Conservation (phyloP, 2,113 vertebrate genomes). For the Pachycephala philippinensis region DNA sequence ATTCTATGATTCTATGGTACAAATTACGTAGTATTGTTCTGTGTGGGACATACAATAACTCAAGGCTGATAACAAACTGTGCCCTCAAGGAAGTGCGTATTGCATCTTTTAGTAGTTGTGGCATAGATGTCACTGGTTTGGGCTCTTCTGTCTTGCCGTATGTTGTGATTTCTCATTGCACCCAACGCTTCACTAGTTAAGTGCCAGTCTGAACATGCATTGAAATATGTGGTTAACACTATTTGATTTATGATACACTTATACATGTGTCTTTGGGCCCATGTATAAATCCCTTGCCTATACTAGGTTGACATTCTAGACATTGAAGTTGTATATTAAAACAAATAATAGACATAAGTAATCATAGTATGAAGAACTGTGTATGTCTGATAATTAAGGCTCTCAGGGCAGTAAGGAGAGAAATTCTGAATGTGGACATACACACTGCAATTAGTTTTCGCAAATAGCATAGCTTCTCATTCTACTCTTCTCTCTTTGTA, state of each 20-base stretch:
- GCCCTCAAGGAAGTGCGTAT: background rate
- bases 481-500: background rate
- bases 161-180: background rate
- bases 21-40: background rate
- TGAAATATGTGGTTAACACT: background rate
- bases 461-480: background rate
- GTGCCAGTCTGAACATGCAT: background rate
- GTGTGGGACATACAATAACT: background rate
- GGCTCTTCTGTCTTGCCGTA: background rate
- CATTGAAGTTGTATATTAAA: background rate
- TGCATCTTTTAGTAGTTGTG: background rate
- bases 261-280: fast-evolving
- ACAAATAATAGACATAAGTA: background rate
- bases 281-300: background rate
- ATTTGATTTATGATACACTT: background rate
- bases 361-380: fast-evolving
- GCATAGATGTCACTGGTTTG: background rate
- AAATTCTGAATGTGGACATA: background rate
- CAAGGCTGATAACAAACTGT: background rate
- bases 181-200: background rate
- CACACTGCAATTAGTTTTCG: background rate
- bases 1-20: background rate
- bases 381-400: background rate
- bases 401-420: background rate
- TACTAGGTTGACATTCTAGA: background rate